Evolutionary conservation across 1,140 invertebrate species (phyloP), one percentile per base, ranked within the genome.

Genomic region (Heliconius eleuchia): DNA sequence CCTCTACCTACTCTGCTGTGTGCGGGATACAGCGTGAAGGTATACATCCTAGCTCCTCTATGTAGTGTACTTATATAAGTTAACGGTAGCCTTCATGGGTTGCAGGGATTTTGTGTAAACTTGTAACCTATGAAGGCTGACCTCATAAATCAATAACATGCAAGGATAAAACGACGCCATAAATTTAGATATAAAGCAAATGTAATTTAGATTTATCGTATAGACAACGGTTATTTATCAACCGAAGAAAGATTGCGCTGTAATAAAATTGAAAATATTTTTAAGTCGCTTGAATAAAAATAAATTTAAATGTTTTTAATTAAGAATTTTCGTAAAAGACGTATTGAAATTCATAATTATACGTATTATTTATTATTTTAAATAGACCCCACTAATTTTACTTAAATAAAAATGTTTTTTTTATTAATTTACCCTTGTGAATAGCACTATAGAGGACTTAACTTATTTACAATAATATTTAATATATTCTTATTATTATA

Each of bases 201-300:
- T 23, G 72, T 73, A 73, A 73, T 73, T 73, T 50, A 73, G 72
- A 73, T 73, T 73, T 73, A 39, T 23, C 13, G 72, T 73, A 50
- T 50, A 16, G 72, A 73, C 46, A 73, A 39, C n/a, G 39, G 13
- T 13, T 73, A 73, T 73, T 73, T 42, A 73, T 76, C 70, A 77
- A 78, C 77, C 16, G 71, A 71, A 27, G n/a, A 66, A 60, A 30
- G 60, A 13, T 66, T 30, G 60, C 27, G 30, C 13, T 3, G 4
- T 66, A 27, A 13, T 5, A 16, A 16, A 27, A 66, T 27, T 66
- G 13, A 66, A 30, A 30, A 11, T 27, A 13, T 5, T 66, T 66
- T 13, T 13, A 66, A 27, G 27, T 30, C 60, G n/a, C 23, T 23
- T 23, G 23, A 23, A 23, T 23, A 23, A 23, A 23, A 23, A 23